phyloP scores from a whole-genome alignment of 1,140 invertebrate genomes.

The Himalopsyche phryganea region DNA sequence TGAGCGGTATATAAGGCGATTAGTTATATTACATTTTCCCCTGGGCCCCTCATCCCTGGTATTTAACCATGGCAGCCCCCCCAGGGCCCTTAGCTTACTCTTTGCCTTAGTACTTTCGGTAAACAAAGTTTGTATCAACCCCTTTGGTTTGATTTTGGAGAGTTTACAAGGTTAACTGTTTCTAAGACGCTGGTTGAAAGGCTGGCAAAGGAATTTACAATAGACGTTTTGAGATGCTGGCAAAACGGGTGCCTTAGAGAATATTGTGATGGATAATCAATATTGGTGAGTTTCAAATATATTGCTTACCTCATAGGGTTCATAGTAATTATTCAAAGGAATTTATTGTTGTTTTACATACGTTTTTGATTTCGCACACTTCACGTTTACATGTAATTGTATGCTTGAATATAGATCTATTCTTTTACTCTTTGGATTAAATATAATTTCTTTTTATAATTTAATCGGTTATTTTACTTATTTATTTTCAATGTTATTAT shows the following conservation, averaged over 20 bases:
- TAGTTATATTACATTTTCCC: not conserved
- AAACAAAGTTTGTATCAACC: constrained; percentile 13
- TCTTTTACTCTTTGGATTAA: too few relatives aligned
- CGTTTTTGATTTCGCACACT: too few relatives aligned
- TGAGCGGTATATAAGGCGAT: not conserved
- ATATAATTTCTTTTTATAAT: too few relatives aligned
- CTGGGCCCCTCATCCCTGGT: not conserved
- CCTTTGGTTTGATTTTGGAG: constrained; percentile 15
- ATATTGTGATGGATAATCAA: not conserved
- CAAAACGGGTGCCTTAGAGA: not conserved
- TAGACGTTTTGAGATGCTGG: not conserved
- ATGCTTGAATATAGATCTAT: too few relatives aligned
- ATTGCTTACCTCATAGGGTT: too few relatives aligned
- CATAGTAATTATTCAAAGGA: too few relatives aligned
- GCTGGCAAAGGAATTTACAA: too few relatives aligned
- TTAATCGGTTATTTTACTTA: too few relatives aligned
- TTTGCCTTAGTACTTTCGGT: constrained; percentile 4
- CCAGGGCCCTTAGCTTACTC: not conserved
- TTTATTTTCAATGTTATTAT: too few relatives aligned
- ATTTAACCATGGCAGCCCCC: not conserved
- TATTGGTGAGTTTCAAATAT: not conserved
- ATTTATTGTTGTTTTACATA: too few relatives aligned
- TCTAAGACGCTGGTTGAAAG: too few relatives aligned
- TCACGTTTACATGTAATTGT: too few relatives aligned
- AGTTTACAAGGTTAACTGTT: constrained; percentile 14